Evolutionary conservation across 2,888 invertebrate species (phyloP).

Genomic region (Sarcophaga caerulescens): DNA sequence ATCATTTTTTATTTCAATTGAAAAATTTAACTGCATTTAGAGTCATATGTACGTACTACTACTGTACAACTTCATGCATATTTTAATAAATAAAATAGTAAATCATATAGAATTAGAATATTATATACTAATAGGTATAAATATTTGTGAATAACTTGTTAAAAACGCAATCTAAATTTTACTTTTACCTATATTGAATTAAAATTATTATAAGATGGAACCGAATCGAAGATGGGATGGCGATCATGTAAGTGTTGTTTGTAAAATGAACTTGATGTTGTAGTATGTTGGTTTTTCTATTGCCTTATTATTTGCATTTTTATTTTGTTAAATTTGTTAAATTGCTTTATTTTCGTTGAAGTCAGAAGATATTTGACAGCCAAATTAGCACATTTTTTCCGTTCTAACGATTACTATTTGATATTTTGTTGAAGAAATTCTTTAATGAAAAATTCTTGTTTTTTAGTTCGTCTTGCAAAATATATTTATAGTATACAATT

Average conservation of each 20-base stretch:
- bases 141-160: not conserved
- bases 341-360: constrained; percentile 40
- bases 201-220: constrained; percentile 85
- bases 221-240: constrained; percentile 90
- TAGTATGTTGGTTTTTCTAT: constrained; percentile 42
- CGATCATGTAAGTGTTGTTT: constrained; percentile 87
- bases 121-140: not conserved
- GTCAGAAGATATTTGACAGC: constrained; percentile 14
- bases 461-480: not conserved
- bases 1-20: too few relatives aligned
- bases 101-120: not conserved
- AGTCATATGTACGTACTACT: not conserved
- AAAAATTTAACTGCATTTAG: too few relatives aligned
- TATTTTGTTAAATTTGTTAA: constrained; percentile 24
- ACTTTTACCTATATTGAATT: constrained; percentile 22
- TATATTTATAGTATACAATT: not conserved
- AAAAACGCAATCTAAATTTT: constrained; percentile 27
- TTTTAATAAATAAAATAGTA: too few relatives aligned
- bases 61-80: not conserved
- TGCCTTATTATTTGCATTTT: constrained; percentile 26
- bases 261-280: constrained; percentile 42
- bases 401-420: not conserved
- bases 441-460: constrained; percentile 9
- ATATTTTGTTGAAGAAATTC: not conserved
- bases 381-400: not conserved